These are phyloP conservation scores for Tokudaia muenninki DNA, from an alignment of 2,797 vertebrate genomes.

Conservation along the genomic window DNA sequence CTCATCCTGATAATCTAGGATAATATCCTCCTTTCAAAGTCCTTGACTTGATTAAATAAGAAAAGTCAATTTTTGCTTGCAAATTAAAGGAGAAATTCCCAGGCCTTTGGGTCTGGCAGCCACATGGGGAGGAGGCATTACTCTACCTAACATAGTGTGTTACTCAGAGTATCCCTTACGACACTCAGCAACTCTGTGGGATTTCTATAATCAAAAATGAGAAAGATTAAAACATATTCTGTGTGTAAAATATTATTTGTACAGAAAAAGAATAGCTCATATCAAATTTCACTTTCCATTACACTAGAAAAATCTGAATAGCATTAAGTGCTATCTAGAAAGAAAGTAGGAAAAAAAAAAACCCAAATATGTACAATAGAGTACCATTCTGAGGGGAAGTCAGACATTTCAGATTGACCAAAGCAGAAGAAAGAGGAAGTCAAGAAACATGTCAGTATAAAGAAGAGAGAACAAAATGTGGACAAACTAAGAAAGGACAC, in stretches of 20 bases:
- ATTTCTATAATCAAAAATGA: background rate
- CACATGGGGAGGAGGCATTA: fast-evolving
- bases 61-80: background rate
- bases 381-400: background rate
- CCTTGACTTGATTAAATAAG: background rate
- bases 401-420: background rate
- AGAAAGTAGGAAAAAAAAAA: background rate
- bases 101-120: background rate
- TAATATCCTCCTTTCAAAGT: background rate
- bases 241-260: background rate
- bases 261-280: background rate
- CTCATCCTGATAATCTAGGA: background rate
- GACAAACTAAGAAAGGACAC: background rate
- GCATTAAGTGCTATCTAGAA: background rate
- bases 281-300: background rate
- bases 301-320: background rate
- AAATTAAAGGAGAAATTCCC: background rate
- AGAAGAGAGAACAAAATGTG: background rate
- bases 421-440: background rate
- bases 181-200: background rate
- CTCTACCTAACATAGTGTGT: fast-evolving
- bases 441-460: background rate
- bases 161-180: background rate
- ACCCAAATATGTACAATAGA: background rate
- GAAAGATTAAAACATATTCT: background rate